Base-by-base conservation (phyloP, 2,797 vertebrate species). In the Acomys russatus region DNA sequence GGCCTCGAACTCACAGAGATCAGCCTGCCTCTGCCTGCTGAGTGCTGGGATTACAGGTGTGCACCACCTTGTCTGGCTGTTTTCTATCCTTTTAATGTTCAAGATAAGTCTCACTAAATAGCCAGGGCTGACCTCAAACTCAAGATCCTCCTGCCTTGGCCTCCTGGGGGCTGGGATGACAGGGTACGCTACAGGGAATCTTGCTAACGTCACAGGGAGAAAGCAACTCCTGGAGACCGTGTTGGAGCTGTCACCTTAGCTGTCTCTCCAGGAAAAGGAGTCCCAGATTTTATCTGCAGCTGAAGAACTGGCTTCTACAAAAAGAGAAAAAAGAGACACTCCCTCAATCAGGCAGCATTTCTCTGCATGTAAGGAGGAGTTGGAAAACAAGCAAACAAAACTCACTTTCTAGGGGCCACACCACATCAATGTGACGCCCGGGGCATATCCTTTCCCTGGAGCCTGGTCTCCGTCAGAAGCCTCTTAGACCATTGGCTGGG, bases 351-450 rank as follows among this genome's bases (percentile, higher is more conserved):
- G 14, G 70, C 93, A 3, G 38, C 74, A 73, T 71, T 93, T 90
- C 92, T 91, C 64, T 92, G 59, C 15, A 7, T 28, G 11, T 61
- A 30, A 86, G 87, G 63, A 88, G 25, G 78, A 73, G 68, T 6
- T 87, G 73, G 87, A 80, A 92, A 93, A 44, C 33, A 33, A 44
- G 93, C 64, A 66, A 70, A 93, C 15, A 73, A 64, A 78, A 88
- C 71, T 82, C 59, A n/a, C 49, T 56, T 95, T 97, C 83, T 85
- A 64, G 56, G 1, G 54, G n/a, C 6, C 2, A 35, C 23, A 10
- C 80, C 78, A 35, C 89, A 76, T 64, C 73, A 80, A 77, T 49
- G 88, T 54, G 9, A n/a, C 12, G 95, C 80, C 92, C 6, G 0
- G n/a, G 85, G 92, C 85, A 10, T 82, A 7, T 30, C 91, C 59